phyloP scores from a whole-genome alignment of 2,797 vertebrate genomes.

The Halcyon chelicuti region DNA sequence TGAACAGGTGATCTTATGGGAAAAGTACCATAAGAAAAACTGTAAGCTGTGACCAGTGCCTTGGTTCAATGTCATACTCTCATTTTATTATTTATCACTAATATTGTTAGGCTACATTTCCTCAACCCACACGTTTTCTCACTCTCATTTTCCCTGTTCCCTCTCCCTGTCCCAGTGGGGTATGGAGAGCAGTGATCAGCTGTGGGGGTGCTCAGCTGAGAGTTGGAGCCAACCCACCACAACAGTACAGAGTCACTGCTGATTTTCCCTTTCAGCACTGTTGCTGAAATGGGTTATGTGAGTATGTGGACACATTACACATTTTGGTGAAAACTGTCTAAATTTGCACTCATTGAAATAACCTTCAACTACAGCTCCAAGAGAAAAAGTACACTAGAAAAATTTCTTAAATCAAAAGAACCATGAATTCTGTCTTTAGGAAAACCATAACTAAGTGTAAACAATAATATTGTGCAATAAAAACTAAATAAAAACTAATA shows the following conservation, averaged over 20 bases:
- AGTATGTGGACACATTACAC: background rate
- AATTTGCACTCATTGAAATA: background rate
- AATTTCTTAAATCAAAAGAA: background rate
- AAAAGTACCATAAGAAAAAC: background rate
- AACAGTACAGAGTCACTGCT: background rate
- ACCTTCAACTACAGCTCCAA: background rate
- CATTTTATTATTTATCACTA: background rate
- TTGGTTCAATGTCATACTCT: background rate
- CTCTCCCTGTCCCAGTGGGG: background rate
- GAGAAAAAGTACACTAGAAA: background rate
- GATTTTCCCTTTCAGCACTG: background rate
- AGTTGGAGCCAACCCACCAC: background rate
- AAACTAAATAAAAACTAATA: too few relatives aligned
- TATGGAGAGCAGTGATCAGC: accelerated
- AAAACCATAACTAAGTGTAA: background rate
- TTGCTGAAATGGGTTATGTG: background rate
- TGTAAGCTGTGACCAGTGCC: background rate
- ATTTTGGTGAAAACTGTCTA: background rate
- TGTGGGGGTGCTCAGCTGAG: background rate
- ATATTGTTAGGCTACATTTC: background rate
- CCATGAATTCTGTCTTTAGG: background rate
- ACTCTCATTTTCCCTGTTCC: background rate
- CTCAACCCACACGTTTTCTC: background rate
- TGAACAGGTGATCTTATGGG: background rate
- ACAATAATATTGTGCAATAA: background rate